Base-by-base conservation (phyloP, 1,140 invertebrate species). In the Archivesica marissinica region DNA sequence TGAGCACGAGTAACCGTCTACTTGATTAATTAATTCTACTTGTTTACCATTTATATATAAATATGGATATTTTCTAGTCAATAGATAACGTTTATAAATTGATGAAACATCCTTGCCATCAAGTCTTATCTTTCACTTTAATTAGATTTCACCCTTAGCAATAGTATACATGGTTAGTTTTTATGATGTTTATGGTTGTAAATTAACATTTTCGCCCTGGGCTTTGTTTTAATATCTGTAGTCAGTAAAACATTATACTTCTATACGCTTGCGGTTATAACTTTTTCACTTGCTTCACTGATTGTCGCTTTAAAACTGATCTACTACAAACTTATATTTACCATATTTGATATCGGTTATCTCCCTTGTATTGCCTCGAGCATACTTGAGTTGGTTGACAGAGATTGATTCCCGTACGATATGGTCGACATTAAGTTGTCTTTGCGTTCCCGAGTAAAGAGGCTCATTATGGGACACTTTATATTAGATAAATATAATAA, bases 221-320 rank as follows among this genome's bases (percentile, higher is more conserved):
- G 74, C 54, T 76, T 76, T 76, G 74, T 76, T 76, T 76, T 76
- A 56, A 76, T 76, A 38, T 52, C 50, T 64, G 33, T 64, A 30
- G 23, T 64, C 38, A 15, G 59, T 64, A 64, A 64, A 64, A 64
- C 30, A 64, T 33, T 64, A 35, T 64, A 64, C 59, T 64, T 64
- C 7, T 64, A 33, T 33, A 35, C 38, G 59, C 59, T 64, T 33
- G 59, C 59, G 28, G 30, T 64, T 4, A 64, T 35, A 15, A 64
- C 59, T 64, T 64, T 33, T 25, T 35, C 23, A n/a, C 38, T 64
- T 64, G 59, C 59, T 17, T 64, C 7, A 25, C 33, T 25, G 30
- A 35, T 4, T 64, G 4, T 64, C 2, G 15, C 4, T 52, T 35
- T 35, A 25, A 35, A 33, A 64, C 38, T 30, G 59, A 64, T 64